Evolutionary conservation across 2,888 invertebrate genomes (phyloP), one percentile per base, ranked within the genome.

Genomic region (Ferdinandea cuprea): DNA sequence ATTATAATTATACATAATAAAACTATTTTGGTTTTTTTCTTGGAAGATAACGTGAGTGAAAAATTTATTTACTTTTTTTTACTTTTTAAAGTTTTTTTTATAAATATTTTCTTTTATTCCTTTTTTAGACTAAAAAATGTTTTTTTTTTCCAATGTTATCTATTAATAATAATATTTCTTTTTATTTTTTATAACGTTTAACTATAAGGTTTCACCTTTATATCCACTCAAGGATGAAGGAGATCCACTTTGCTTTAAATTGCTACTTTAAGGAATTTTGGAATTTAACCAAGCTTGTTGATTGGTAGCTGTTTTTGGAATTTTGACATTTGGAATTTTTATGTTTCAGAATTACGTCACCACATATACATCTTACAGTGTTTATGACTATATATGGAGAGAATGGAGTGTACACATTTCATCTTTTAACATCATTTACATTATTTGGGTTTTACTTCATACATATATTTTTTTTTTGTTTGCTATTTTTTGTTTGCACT

Each of bases 21-120:
- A 56, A 48, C 71, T 44, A 42, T 63, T 69, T 77, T 69, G 48
- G n/a, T 42, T 50, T 76, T 42, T 48, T 61, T 52, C 66, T 66
- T 59, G 72, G 79, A 79, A 79, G 66, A 79, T 66, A 72, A 46
- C 61, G 65, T 72, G 65, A 66, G 56, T 71, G 77, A 54, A 71
- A 63, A 63, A 56, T 42, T 40, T 15, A 30, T 72, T 63, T 59
- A 25, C 25, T 25, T 25, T 25, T 25, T 25, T 25, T 25, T 25
- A 25, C 2, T 25, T 25, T 25, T 25, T 25, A 3, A 3, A 3
- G 5, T 3, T 2, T 25, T 25, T 25, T 25, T 25, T 2, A 3
- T 25, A 11, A 35, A 19, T 17, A 11, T 17, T 69, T 56, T n/a
- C 37, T 46, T 46, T 61, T 46, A 28, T 19, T 37, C 28, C n/a